Base-by-base conservation (phyloP, 1,140 invertebrate genomes). In the Scaptodrosophila lebanonensis region DNA sequence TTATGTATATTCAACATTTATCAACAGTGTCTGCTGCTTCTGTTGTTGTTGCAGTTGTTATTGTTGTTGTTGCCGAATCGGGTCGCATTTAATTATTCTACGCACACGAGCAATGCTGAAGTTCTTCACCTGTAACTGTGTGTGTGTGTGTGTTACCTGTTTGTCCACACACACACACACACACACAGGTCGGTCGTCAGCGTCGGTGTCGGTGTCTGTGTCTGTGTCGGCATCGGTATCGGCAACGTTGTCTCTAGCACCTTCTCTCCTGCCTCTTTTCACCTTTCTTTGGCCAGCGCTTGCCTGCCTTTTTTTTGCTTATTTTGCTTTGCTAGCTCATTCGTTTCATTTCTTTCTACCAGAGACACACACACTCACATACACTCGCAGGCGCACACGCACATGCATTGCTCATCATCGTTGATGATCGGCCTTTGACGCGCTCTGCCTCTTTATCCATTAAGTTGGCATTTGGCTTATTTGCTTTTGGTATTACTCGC, bases 51-150 rank as follows among this genome's bases (percentile, higher is more conserved):
- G 35, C 27, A 2, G 36, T 39, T 20, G 12, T 20, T 20, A 15
- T 39, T 39, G 36, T 5, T 13, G 36, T 39, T 39, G 3, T 27
- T 2, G 15, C 40, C 48, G 77, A 76, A 77, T 76, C 71, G 71
- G 71, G 71, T 77, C 71, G 71, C 43, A 27, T 32, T 68, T 68
- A 82, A 54, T 73, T 60, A 79, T 77, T 79, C 73, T 66, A 73
- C 45, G 54, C 58, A 66, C n/a, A 33, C 38, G 38, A 36, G 33
- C 30, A 27, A 29, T 33, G 16, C 17, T n/a, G n/a, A n/a, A n/a
- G n/a, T n/a, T n/a, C n/a, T n/a, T n/a, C n/a, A n/a, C n/a, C n/a
- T n/a, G n/a, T n/a, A n/a, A 18, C 30, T 18, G 36, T 17, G 44
- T 33, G 32, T 15, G 16, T 17, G 53, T 60, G 27, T 43, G 54